Evolutionary conservation across 1,140 invertebrate species (phyloP).

Genomic region (Nymphalis io): DNA sequence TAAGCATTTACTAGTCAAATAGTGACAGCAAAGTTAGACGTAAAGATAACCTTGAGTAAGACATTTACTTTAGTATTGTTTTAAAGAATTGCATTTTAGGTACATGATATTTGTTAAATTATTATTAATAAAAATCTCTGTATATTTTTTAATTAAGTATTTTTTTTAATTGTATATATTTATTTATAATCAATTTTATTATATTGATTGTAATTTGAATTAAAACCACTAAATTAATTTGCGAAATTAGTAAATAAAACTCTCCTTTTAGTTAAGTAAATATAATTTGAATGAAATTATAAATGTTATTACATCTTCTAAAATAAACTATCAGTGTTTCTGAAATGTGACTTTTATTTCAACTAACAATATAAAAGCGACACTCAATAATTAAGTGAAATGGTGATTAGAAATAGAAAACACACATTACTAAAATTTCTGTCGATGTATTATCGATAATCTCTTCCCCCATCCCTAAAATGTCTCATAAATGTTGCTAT

Average conservation of each 20-base stretch:
- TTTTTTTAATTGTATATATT: background rate
- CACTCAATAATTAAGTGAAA: background rate
- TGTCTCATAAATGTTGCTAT: too few species aligned
- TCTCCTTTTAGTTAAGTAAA: conserved; percentile 20
- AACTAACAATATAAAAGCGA: conserved; percentile 1
- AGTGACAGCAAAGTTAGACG: conserved; percentile 8
- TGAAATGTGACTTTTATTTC: conserved; percentile 29
- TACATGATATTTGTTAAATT: background rate
- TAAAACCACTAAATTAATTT: background rate
- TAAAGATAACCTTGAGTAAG: background rate
- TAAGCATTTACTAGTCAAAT: conserved; percentile 43
- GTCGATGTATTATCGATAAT: background rate
- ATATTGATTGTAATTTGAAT: background rate
- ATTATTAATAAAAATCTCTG: background rate
- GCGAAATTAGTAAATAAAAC: conserved; percentile 13
- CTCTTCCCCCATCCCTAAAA: background rate
- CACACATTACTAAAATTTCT: background rate
- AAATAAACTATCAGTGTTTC: conserved; percentile 49
- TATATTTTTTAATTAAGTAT: background rate
- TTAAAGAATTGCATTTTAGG: background rate
- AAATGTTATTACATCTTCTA: conserved; percentile 36
- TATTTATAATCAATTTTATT: background rate
- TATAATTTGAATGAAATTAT: conserved; percentile 33
- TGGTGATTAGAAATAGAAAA: background rate
- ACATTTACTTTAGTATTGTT: background rate